Conservation (phyloP, 2,113 vertebrate species). For the Andinoacara biseriatus region DNA sequence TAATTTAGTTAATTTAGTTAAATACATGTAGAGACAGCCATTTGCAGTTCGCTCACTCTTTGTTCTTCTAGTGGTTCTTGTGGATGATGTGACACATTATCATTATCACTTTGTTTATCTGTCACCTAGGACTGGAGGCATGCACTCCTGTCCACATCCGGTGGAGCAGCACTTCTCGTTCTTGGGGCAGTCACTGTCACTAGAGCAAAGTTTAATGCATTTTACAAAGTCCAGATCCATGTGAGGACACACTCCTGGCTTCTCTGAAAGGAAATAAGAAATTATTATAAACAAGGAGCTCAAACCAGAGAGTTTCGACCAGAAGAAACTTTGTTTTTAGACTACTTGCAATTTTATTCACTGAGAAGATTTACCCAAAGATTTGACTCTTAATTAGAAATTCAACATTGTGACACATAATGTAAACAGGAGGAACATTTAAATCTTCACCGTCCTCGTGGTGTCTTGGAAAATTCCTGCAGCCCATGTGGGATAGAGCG, state of each 20-base stretch:
- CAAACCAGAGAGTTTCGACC: neutral
- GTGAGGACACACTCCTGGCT: neutral
- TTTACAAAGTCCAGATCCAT: constrained; percentile 54
- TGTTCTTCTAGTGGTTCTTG: too few relatives aligned
- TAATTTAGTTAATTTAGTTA: too few relatives aligned
- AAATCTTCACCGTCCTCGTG: constrained; percentile 71
- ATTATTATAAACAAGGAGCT: neutral
- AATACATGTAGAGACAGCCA: too few relatives aligned
- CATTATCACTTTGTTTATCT: neutral
- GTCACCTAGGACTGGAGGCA: constrained; percentile 73
- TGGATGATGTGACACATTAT: too few relatives aligned
- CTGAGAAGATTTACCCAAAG: neutral
- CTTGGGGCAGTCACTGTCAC: constrained; percentile 74
- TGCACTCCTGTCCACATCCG: constrained; percentile 74
- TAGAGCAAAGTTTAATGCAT: constrained; percentile 76
- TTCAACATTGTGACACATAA: constrained; percentile 50
- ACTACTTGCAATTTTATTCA: too few relatives aligned
- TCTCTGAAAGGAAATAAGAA: neutral
- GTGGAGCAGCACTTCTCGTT: constrained; percentile 57
- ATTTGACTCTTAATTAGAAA: neutral
- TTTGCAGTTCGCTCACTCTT: too few relatives aligned
- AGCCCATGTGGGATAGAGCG: constrained; percentile 62
- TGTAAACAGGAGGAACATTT: constrained; percentile 73
- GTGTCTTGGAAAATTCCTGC: constrained; percentile 59
- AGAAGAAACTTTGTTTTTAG: neutral